Percentiles rank a stretch among this genome's conserved stretches.
phyloP scores from a whole-genome alignment of 2,888 invertebrate genomes.

The Busseola fusca region DNA sequence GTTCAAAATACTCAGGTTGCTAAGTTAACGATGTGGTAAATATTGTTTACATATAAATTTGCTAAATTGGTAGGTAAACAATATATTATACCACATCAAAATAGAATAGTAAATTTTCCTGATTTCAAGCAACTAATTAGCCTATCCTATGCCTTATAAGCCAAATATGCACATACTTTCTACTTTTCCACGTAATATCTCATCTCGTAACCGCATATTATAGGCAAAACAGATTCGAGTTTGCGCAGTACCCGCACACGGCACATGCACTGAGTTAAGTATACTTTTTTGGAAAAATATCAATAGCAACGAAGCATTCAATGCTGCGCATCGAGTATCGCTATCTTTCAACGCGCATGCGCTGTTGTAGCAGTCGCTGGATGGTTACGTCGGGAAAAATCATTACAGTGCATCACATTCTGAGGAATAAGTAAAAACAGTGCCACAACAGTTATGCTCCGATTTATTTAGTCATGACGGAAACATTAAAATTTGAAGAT shows the following conservation, averaged over 20 bases:
- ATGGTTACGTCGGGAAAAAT: slow-evolving; percentile 72
- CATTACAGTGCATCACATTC: slow-evolving; percentile 70
- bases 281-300: slow-evolving; percentile 65
- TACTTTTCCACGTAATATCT: not conserved
- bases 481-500: slow-evolving; percentile 62
- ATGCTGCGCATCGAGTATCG: slow-evolving; percentile 60
- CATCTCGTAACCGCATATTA: not conserved
- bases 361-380: slow-evolving; percentile 62
- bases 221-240: slow-evolving; percentile 16
- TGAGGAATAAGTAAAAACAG: slow-evolving; percentile 42
- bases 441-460: slow-evolving; percentile 47
- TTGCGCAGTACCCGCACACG: slow-evolving; percentile 39
- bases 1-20: not conserved
- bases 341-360: slow-evolving; percentile 76
- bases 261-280: slow-evolving; percentile 34
- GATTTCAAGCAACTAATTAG: not conserved
- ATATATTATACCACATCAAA: not conserved
- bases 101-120: not conserved
- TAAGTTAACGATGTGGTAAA: no score
- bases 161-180: not conserved
- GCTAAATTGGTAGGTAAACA: no score
- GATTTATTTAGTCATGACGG: slow-evolving; percentile 64
- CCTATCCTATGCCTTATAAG: not conserved
- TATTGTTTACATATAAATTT: no score
- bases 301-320: slow-evolving; percentile 76